These are phyloP conservation scores for Gerosis bhagava DNA, from an alignment of 2,888 invertebrate species.

Conservation along the genomic window DNA sequence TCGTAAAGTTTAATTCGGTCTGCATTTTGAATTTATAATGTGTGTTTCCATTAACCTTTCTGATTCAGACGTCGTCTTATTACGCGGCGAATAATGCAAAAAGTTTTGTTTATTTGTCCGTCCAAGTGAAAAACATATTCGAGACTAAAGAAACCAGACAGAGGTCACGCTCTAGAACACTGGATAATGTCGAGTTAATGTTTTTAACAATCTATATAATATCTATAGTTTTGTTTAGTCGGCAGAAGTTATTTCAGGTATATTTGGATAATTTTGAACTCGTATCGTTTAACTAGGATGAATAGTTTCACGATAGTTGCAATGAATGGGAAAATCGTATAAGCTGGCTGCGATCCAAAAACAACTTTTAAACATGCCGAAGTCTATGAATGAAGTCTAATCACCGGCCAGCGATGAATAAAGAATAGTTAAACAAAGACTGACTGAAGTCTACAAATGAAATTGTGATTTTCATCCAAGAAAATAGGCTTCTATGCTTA, in stretches of 20 bases:
- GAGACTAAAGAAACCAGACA: constrained; percentile 38
- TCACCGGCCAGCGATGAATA: too few species aligned
- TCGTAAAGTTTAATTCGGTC: constrained; percentile 16
- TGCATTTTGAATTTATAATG: constrained; percentile 19
- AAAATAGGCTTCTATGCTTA: too few species aligned
- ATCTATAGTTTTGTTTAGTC: constrained; percentile 51
- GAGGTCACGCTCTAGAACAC: constrained; percentile 42
- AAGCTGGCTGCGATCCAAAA: too few species aligned
- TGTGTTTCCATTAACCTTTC: constrained; percentile 20
- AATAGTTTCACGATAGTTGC: too few species aligned
- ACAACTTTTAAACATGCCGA: too few species aligned
- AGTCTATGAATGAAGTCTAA: too few species aligned
- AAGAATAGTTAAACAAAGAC: too few species aligned
- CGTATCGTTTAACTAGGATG: constrained; percentile 30
- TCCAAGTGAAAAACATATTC: constrained; percentile 39
- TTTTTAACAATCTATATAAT: constrained; percentile 44
- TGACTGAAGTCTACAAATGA: too few species aligned
- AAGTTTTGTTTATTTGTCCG: constrained; percentile 43
- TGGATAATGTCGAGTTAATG: constrained; percentile 40
- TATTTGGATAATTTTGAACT: constrained; percentile 39
- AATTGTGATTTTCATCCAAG: too few species aligned
- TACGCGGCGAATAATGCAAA: constrained; percentile 32
- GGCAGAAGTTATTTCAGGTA: constrained; percentile 46
- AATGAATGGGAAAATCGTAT: too few species aligned
- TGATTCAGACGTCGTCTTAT: constrained; percentile 35